Evolutionary conservation across 1,140 invertebrate genomes (phyloP).

Genomic region (Halyomorpha halys): DNA sequence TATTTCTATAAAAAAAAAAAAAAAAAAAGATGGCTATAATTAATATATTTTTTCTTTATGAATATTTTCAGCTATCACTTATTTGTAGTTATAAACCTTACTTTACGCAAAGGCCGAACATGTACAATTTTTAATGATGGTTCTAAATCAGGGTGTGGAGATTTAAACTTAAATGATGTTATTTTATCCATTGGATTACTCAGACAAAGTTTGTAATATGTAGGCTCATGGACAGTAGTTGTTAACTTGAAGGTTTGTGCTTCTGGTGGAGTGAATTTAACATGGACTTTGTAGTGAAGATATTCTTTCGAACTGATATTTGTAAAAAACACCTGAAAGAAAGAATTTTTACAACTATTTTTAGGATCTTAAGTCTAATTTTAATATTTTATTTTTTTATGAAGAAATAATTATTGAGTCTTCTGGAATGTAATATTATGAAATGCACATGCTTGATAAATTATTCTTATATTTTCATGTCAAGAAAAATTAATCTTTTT

Average conservation of each 20-base stretch:
- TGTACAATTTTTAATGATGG: background rate
- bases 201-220: background rate
- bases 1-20: too few relatives aligned
- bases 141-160: background rate
- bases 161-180: background rate
- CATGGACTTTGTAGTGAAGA: background rate
- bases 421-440: too few relatives aligned
- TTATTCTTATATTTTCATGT: too few relatives aligned
- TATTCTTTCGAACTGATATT: background rate
- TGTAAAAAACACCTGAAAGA: background rate
- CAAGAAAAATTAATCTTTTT: too few relatives aligned
- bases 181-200: background rate
- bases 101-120: background rate
- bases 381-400: too few relatives aligned
- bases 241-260: background rate
- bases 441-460: too few relatives aligned
- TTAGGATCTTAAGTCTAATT: too few relatives aligned
- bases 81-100: background rate
- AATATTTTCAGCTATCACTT: too few relatives aligned
- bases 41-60: too few relatives aligned
- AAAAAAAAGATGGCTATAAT: too few relatives aligned
- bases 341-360: too few relatives aligned
- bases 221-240: background rate
- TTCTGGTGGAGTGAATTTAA: background rate
- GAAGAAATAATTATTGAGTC: too few relatives aligned